Conservation (phyloP, 2,113 vertebrate genomes). For the Aythya baeri region DNA sequence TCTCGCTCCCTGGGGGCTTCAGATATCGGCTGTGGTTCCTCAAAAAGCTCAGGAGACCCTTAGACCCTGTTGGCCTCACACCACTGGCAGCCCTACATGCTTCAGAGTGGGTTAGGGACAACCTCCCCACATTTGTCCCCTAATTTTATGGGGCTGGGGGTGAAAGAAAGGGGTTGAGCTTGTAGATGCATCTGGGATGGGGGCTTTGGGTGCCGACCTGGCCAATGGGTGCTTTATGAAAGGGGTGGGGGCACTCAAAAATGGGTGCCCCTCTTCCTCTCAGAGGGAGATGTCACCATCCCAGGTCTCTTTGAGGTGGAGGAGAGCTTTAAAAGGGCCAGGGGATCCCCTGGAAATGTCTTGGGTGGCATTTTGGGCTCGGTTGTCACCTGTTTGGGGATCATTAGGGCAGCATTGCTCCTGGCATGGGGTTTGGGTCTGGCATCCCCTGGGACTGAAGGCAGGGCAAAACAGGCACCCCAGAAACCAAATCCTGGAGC, state of each 20-base stretch:
- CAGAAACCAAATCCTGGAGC: neutral
- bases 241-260: neutral
- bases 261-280: neutral
- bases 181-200: neutral
- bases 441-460: neutral
- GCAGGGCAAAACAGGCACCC: neutral
- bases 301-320: neutral
- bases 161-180: neutral
- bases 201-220: neutral
- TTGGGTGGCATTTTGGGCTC: neutral
- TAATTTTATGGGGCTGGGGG: neutral
- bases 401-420: neutral
- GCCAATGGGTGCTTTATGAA: fast-evolving
- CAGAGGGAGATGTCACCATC: neutral
- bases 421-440: fast-evolving
- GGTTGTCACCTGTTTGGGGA: neutral
- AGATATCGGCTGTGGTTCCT: neutral
- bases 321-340: neutral
- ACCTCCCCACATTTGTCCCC: neutral
- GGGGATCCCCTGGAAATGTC: neutral
- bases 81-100: neutral
- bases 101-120: neutral
- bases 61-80: neutral
- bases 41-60: neutral
- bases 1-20: neutral